A percentile compares a stretch with the other conserved stretches of the same genome.
phyloP scores from a whole-genome alignment of 2,797 vertebrate species.

The Labeo calbasu region DNA sequence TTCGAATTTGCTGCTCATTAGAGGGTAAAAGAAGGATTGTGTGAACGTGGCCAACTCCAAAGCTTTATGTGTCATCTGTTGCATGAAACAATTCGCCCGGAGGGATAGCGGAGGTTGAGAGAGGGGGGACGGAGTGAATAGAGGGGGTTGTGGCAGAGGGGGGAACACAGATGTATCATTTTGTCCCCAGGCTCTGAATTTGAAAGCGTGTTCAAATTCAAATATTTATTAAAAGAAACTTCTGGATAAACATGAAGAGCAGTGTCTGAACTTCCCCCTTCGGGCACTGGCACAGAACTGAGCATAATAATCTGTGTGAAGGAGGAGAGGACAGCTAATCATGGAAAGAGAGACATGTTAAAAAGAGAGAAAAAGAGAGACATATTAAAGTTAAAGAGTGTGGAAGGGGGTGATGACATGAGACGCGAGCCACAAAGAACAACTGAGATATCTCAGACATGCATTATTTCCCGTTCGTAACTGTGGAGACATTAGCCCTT shows the following conservation, averaged over 20 bases:
- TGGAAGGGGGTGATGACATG: conserved; percentile 5
- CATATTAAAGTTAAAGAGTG: conserved; percentile 1
- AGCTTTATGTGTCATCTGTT: conserved; percentile 71
- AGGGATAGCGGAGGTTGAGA: conserved; percentile 61
- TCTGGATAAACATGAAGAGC: conserved; percentile 80
- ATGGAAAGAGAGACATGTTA: conserved; percentile 26
- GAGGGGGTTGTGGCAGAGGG: conserved; percentile 34
- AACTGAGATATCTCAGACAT: conserved; percentile 10
- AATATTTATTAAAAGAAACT: conserved; percentile 84
- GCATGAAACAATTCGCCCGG: conserved; percentile 70
- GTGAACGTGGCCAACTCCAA: conserved; percentile 47
- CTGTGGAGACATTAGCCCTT: neutral
- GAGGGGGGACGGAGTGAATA: neutral
- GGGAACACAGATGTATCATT: conserved; percentile 74
- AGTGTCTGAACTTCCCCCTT: conserved; percentile 62
- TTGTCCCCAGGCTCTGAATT: conserved; percentile 74
- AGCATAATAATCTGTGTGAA: conserved; percentile 70
- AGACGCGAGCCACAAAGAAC: conserved; percentile 3
- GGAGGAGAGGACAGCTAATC: conserved; percentile 48
- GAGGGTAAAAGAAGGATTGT: conserved; percentile 50
- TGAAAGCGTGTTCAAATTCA: conserved; percentile 82
- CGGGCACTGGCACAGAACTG: conserved; percentile 68
- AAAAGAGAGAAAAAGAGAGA: conserved; percentile 12
- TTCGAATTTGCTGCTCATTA: conserved; percentile 56
- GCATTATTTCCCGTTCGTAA: conserved; percentile 15